Base-by-base conservation (phyloP, 1,140 invertebrate genomes). In the Drosophila sproati region DNA sequence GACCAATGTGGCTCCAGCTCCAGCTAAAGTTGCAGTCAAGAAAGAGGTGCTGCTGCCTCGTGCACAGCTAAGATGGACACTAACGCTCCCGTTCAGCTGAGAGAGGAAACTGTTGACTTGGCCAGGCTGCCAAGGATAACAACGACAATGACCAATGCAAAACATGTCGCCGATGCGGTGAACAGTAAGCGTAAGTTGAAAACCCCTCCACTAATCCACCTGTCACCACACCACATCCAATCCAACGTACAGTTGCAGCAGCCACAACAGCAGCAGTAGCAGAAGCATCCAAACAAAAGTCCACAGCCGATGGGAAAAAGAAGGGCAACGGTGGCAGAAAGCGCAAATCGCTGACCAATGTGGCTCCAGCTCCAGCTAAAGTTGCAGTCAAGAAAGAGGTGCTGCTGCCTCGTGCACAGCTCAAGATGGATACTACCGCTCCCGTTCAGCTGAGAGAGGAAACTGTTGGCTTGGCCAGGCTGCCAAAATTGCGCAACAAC, bases 321-420 rank as follows among this genome's bases (percentile, higher is more conserved):
- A 63, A 0, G 1, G 20, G 0, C 20, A 20, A 20, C 20, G 20
- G 20, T 20, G 20, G 20, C 20, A 78, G 47, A 5, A 57, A 75
- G 12, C 37, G 80, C 20, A 91, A 87, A 67, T 92, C 91, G 0
- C 60, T 92, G 34, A 83, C 72, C 37, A 66, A 51, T 31, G 52
- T 66, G 62, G 39, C n/a, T 20, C 61, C 43, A 5, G 20, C 20
- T 20, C 20, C 20, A 20, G 71, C 67, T 3, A 56, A 69, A 6
- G 75, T 43, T n/a, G 64, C 8, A 34, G 61, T 20, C 5, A 7
- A 74, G 6, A 55, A 70, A 43, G 32, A 68, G 3, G 37, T 10
- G 5, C 34, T 61, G 47, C 3, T 64, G 39, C 35, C 41, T 4
- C 7, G 20, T 0, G 78, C 5, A 6, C 37, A 55, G 35, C n/a